Evolutionary conservation across 1,140 invertebrate genomes (phyloP).

Genomic region (Procambarus virginalis): DNA sequence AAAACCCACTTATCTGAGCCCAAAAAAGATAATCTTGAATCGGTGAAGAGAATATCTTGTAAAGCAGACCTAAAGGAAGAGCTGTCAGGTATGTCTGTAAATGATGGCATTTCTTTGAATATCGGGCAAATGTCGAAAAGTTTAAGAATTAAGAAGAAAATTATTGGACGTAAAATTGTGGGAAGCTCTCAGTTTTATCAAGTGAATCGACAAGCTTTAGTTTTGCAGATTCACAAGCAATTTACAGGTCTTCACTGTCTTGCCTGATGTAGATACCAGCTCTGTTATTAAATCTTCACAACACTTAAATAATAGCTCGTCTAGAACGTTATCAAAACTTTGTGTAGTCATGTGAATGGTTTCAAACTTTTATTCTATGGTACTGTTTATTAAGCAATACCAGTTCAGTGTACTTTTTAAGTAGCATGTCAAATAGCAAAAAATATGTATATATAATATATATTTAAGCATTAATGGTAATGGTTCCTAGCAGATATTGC

Average conservation of each 20-base stretch:
- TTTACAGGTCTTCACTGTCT: slow-evolving; percentile 3
- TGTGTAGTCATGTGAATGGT: slow-evolving; percentile 46
- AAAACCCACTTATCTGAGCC: slow-evolving; percentile 37
- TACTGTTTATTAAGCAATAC: neutral
- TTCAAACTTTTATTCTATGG: neutral
- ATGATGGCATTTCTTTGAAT: neutral
- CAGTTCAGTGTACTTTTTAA: too few species aligned
- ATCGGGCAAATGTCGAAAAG: slow-evolving; percentile 7
- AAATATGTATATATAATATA: too few species aligned
- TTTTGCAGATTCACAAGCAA: slow-evolving; percentile 23
- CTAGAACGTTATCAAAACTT: slow-evolving; percentile 37
- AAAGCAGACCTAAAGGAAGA: slow-evolving; percentile 29
- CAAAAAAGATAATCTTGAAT: slow-evolving; percentile 33
- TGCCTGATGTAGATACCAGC: slow-evolving; percentile 47
- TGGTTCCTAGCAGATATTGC: too few species aligned
- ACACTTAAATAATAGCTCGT: neutral
- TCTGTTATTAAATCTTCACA: slow-evolving; percentile 32
- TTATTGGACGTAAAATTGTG: neutral
- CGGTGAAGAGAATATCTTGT: slow-evolving; percentile 35
- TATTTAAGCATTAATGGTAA: too few species aligned
- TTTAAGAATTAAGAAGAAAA: slow-evolving; percentile 24
- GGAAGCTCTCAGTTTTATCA: slow-evolving; percentile 26
- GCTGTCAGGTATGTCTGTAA: slow-evolving; percentile 6
- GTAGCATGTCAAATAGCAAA: too few species aligned
- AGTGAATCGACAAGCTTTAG: slow-evolving; percentile 5